These are phyloP conservation scores for Bagarius yarrelli DNA, from an alignment of 2,113 vertebrate species.

Conservation along the genomic window DNA sequence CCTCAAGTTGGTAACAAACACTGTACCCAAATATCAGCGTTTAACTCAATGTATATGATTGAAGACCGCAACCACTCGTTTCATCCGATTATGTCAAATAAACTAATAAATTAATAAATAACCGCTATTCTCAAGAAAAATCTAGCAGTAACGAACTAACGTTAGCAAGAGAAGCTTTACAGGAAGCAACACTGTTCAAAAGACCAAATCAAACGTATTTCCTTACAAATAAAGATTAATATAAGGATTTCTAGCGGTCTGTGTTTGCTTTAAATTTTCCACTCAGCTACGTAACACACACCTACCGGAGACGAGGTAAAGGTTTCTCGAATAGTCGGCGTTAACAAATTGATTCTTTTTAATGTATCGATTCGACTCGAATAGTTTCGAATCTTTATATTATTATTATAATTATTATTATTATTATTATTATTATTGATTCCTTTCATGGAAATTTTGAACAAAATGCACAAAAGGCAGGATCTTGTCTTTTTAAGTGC, in stretches of 20 bases:
- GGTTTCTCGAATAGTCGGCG: no score
- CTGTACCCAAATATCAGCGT: background rate
- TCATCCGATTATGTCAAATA: background rate
- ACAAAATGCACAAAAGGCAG: background rate
- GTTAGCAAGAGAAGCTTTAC: background rate
- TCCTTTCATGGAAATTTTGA: background rate
- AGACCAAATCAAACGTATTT: background rate
- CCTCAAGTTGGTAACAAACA: background rate
- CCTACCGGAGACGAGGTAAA: background rate
- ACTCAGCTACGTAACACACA: background rate
- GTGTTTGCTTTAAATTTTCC: background rate
- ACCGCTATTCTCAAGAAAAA: background rate
- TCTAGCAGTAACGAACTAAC: background rate
- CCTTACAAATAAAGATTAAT: background rate
- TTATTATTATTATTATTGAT: background rate
- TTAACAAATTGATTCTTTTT: background rate
- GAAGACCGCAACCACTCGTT: background rate
- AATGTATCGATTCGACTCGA: slow-evolving; percentile 4
- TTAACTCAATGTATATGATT: background rate
- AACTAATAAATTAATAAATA: background rate
- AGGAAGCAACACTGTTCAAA: background rate
- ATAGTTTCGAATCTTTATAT: background rate
- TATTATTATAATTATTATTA: no score
- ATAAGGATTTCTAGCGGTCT: background rate
- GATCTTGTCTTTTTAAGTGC: background rate